Evolutionary conservation across 1,140 invertebrate species (phyloP), one percentile per base, ranked within the genome.

Genomic region (Penaeus japonicus): DNA sequence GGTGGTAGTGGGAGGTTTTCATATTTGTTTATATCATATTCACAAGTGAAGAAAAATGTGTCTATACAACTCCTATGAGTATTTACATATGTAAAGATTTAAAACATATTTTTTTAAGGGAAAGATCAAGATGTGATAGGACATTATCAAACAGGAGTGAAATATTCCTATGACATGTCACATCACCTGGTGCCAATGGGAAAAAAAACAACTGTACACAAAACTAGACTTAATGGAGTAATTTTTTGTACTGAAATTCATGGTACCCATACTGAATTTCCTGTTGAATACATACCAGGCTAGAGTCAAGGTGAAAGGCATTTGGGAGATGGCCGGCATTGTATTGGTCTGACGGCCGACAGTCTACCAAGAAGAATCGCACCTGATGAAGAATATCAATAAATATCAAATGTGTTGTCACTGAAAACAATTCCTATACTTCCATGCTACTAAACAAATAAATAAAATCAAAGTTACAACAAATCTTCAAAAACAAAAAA

Each of bases 221-320:
- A 7, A 47, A 12, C 47, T 15, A 47, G 47, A 47, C 39, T 47
- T 47, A 12, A 47, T 47, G 47, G 15, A 47, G 47, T 47, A 5
- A 7, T 47, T 15, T 12, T 47, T 15, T 47, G 15, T 27, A 90
- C 75, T 85, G 57, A 22, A 47, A 78, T 57, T 85, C 47, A 39
- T 20, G 24, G 22, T 53, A 79, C 77, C 54, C 39, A 22, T 35
- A 79, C 77, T 55, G 24, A 4, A 53, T 10, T 22, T 20, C 24
- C 83, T 47, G 20, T 5, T 17, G 4, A 47, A 35, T 4, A 79
- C 90, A 80, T 80, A 89, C 90, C 65, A 90, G 94, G 93, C 97
- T 98, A 91, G 97, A 98, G 93, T 99, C 98, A 39, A 99, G 94
- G 93, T 99, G 98, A 94, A 99, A 99, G 65, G 99, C 98, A 78